Base-by-base conservation (phyloP, 2,113 vertebrate species). In the Hassar affinis region DNA sequence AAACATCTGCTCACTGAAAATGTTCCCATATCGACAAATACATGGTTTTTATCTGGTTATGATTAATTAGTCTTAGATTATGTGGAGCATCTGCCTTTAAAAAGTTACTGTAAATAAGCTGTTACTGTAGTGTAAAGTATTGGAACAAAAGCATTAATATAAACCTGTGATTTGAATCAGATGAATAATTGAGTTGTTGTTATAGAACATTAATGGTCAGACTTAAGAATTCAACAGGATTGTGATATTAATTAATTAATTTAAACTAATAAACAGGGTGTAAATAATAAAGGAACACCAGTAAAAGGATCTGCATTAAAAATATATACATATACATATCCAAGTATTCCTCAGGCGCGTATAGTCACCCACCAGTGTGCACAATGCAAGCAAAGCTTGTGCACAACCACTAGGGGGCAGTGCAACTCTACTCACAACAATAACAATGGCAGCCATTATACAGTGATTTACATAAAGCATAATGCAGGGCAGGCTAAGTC, bases 401-500 rank as follows among this genome's bases (percentile, higher is more conserved):
- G 18, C 18, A 54, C 2, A 0, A 0, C 84, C 92, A 88, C 57
- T 72, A 92, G 93, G 85, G 77, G 91, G 91, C 87, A 89, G 84
- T 81, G 88, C 49, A 86, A 6, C 10, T 38, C 66, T n/a, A 76
- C n/a, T 45, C 62, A 57, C 62, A 79, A 11, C 33, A 78, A 14
- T 57, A 42, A 57, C 30, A 77, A 56, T 35, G 14, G 30, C 51
- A 38, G 22, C 51, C 51, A 25, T 77, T 56, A 77, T 77, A 25
- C 27, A 56, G 51, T 52, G 10, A 25, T 77, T 56, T 30, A 35
- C 51, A 77, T 77, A 77, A 56, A 54, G 51, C 27, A 33, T 22
- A 74, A 27, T 49, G 17, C 27, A 35, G 7, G 27, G 51, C 74
- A 54, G 49, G 74, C 15, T 14, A 76, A 51, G 45, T 49, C 11